Base-by-base conservation (phyloP, 2,113 vertebrate species). In the Mustela nigripes region DNA sequence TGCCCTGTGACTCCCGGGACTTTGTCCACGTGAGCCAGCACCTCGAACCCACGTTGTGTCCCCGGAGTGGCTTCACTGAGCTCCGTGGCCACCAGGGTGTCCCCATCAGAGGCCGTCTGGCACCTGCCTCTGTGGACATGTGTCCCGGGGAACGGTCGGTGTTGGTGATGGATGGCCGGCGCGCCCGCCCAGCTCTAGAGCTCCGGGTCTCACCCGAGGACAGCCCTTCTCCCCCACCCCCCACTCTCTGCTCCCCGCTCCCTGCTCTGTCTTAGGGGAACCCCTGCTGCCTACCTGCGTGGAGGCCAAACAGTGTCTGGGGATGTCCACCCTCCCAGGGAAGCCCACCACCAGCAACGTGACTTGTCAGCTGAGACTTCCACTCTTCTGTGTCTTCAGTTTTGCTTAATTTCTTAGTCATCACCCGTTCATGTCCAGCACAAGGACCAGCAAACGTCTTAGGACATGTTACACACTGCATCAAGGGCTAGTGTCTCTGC, bases 331-430 rank as follows among this genome's bases (percentile, higher is more conserved):
- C 14, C 9, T 39, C 71, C 14, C 48, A 14, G 45, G 39, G 31
- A 4, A 3, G 48, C n/a, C 24, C 21, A 8, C 11, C 24, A 10
- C 45, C 36, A 15, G 15, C 31, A 9, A 16, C 36, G 26, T 11
- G 19, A 11, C 60, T 2, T 14, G 58, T n/a, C 7, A 19, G 58
- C 42, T 19, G 19, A 42, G n/a, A 24, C 62, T 22, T 65, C 24
- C 19, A 0, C 33, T 26, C 45, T 4, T 42, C 71, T 11, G 3
- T 2, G 3, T 0, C 45, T 19, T 5, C 21, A 3, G 5, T 28
- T 83, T 33, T 10, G 53, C 71, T 67, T 19, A 8, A 14, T 39
- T 65, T 11, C 33, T 3, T 39, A 9, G 21, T 53, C 8, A 53
- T 7, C 26, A 7, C 26, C 26, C 11, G 2, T 3, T 18, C 26